Evolutionary conservation across 2,888 invertebrate genomes (phyloP).

Genomic region (Eupithecia pulchellata): DNA sequence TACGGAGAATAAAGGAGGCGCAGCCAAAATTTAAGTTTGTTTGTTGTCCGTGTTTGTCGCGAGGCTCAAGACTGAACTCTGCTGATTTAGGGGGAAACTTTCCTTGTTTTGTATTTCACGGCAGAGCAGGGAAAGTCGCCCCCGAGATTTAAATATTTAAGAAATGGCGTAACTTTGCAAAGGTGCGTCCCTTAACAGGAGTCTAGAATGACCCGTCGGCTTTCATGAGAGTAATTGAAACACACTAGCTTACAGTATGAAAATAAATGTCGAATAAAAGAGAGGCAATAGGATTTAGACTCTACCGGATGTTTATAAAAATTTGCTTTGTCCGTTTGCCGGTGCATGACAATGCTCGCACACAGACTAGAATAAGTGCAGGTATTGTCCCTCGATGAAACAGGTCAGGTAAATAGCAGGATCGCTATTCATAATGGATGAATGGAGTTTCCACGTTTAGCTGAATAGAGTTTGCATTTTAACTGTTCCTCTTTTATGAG

Average conservation of each 20-base stretch:
- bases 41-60: conserved; percentile 70
- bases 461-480: conserved; percentile 67
- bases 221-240: conserved; percentile 57
- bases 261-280: conserved; percentile 46
- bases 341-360: conserved; percentile 44
- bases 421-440: conserved; percentile 67
- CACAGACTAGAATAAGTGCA: conserved; percentile 57
- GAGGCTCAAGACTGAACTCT: conserved; percentile 60
- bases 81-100: conserved; percentile 80
- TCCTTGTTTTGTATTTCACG: conserved; percentile 81
- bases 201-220: conserved; percentile 62
- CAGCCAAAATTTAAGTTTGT: conserved; percentile 74
- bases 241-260: conserved; percentile 45
- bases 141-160: conserved; percentile 81
- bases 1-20: conserved; percentile 55
- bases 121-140: conserved; percentile 73
- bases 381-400: conserved; percentile 68
- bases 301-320: conserved; percentile 53
- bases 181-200: conserved; percentile 72
- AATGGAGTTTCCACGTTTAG: conserved; percentile 64
- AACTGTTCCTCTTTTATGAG: conserved; percentile 70
- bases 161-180: conserved; percentile 71
- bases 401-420: conserved; percentile 79
- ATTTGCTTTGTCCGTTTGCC: conserved; percentile 66
- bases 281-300: conserved; percentile 56